phyloP scores from a whole-genome alignment of 2,888 invertebrate genomes.

The Macrophya annulata region DNA sequence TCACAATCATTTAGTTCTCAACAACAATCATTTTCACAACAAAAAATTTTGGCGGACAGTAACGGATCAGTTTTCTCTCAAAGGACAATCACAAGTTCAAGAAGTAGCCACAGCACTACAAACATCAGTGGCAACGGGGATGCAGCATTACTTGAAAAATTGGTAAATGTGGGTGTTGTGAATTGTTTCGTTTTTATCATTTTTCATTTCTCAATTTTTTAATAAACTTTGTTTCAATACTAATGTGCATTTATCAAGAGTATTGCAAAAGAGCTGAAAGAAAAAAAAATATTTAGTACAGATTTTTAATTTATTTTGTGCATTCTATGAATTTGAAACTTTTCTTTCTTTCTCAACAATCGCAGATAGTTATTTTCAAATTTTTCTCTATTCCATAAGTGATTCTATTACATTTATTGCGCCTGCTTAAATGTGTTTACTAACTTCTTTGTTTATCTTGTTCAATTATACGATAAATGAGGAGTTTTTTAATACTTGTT shows the following conservation, averaged over 20 bases:
- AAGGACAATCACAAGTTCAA: constrained; percentile 72
- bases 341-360: too few species aligned
- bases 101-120: constrained; percentile 72
- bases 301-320: background rate
- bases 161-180: constrained; percentile 76
- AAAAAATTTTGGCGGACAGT: constrained; percentile 73
- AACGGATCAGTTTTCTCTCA: constrained; percentile 75
- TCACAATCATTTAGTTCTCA: constrained; percentile 75
- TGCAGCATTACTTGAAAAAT: constrained; percentile 73
- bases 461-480: background rate
- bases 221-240: background rate
- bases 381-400: too few species aligned
- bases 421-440: background rate
- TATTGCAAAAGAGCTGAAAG: background rate
- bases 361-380: too few species aligned
- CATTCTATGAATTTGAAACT: background rate
- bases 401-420: background rate
- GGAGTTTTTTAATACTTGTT: background rate
- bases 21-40: constrained; percentile 74
- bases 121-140: constrained; percentile 71
- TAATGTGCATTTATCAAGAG: background rate
- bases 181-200: constrained; percentile 50
- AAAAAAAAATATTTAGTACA: background rate
- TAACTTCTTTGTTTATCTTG: background rate
- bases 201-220: background rate